Evolutionary conservation across 2,113 vertebrate genomes (phyloP).

Genomic region (Halcyon malimbica): DNA sequence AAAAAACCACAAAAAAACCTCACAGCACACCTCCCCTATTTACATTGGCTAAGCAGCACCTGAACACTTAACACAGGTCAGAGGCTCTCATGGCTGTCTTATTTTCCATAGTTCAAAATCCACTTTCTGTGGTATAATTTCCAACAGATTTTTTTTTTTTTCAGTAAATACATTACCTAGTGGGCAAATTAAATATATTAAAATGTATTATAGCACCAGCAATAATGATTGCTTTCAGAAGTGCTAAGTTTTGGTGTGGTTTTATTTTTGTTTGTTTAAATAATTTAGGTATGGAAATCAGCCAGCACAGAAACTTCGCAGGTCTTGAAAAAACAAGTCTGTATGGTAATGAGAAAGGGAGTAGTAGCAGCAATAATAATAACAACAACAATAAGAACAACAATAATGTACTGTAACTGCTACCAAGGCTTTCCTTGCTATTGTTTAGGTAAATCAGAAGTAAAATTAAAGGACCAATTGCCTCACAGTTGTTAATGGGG

Average conservation of each 20-base stretch:
- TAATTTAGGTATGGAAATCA: neutral
- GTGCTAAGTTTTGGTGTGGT: neutral
- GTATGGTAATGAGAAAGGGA: neutral
- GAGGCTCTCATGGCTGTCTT: neutral
- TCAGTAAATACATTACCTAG: neutral
- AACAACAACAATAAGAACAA: neutral
- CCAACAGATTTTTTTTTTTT: neutral
- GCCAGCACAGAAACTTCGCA: neutral
- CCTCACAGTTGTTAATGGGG: neutral
- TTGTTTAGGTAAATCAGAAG: neutral
- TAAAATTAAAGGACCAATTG: slow-evolving; percentile 5
- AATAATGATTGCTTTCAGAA: neutral
- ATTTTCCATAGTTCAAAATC: neutral
- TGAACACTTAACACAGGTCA: neutral
- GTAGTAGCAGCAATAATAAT: neutral
- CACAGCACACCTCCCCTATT: neutral
- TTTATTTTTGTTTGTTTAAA: slow-evolving; percentile 21
- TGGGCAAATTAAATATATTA: neutral
- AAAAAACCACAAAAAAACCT: neutral
- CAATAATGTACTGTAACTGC: neutral
- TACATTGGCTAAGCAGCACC: neutral
- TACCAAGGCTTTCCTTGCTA: neutral
- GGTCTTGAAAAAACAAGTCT: neutral
- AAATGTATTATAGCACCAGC: neutral
- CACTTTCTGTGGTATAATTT: neutral